Conservation (phyloP, 2,888 invertebrate genomes). For the Tenthredo distinguenda region DNA sequence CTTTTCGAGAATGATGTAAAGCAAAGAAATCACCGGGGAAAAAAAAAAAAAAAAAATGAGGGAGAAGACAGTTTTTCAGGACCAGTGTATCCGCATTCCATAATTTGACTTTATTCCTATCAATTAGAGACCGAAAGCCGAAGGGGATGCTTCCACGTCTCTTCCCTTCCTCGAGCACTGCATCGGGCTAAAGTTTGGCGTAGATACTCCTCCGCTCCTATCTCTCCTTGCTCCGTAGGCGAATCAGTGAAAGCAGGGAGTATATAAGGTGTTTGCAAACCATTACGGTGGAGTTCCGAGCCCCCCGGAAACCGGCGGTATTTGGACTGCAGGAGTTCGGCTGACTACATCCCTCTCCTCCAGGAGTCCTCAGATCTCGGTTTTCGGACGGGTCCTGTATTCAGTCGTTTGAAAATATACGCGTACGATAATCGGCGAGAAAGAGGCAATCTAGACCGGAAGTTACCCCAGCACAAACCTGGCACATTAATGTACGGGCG, state of each 20-base stretch:
- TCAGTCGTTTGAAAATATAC: not conserved
- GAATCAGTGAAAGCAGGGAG: conserved; percentile 28
- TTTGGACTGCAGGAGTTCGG: conserved; percentile 28
- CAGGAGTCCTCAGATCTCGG: not conserved
- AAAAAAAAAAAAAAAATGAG: not conserved
- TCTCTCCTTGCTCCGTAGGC: not conserved
- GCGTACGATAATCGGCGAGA: not conserved
- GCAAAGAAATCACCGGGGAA: not conserved
- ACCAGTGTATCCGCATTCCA: not conserved
- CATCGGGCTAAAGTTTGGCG: not conserved
- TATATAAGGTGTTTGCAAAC: conserved; percentile 42
- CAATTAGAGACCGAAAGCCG: not conserved
- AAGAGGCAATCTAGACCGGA: not conserved
- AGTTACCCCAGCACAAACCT: not conserved
- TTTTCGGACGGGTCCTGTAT: not conserved
- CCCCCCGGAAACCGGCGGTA: not conserved
- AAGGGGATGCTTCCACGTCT: not conserved
- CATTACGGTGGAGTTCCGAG: conserved; percentile 31
- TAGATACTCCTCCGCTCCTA: not conserved
- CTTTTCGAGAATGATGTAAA: not conserved
- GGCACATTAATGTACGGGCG: not conserved
- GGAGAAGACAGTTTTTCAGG: not conserved
- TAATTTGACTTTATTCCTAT: not conserved
- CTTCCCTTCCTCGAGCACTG: not conserved
- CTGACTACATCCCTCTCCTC: not conserved